phyloP scores from a whole-genome alignment of 2,113 vertebrate genomes.

The Hemibagrus wyckioides region DNA sequence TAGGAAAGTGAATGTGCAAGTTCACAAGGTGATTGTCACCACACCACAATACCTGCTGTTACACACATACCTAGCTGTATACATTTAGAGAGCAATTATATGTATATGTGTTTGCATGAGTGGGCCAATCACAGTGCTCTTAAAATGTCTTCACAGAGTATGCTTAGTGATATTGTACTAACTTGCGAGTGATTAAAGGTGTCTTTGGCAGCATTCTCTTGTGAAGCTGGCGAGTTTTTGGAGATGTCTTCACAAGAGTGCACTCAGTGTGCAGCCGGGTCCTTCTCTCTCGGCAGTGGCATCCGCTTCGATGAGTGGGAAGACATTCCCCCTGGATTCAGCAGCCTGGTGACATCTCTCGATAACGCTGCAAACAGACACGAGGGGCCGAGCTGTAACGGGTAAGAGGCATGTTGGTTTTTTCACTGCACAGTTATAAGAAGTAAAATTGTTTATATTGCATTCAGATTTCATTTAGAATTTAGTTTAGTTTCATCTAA shows the following conservation, averaged over 20 bases:
- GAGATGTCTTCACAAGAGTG: slow-evolving; percentile 96
- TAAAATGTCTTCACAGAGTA: neutral
- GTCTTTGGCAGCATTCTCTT: slow-evolving; percentile 85
- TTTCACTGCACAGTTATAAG: neutral
- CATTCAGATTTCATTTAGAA: neutral
- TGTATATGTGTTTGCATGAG: too few species aligned
- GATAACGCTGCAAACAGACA: slow-evolving; percentile 73
- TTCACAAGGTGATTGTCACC: neutral
- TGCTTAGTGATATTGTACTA: neutral
- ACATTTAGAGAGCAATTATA: neutral
- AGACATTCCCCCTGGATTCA: slow-evolving; percentile 88
- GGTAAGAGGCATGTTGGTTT: slow-evolving; percentile 70
- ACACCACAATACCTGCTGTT: neutral
- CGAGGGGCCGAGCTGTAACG: slow-evolving; percentile 79
- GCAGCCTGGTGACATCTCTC: slow-evolving; percentile 85
- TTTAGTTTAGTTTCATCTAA: neutral
- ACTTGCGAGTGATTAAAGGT: neutral
- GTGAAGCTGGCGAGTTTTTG: slow-evolving; percentile 89
- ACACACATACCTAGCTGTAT: neutral
- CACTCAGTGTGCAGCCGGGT: slow-evolving; percentile 88
- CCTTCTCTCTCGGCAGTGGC: slow-evolving; percentile 93
- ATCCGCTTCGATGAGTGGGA: slow-evolving; percentile 97
- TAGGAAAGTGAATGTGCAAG: neutral
- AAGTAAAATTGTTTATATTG: neutral
- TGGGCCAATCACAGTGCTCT: neutral